These are phyloP conservation scores for Caenorhabditis drosophilae DNA, from an alignment of 2,888 invertebrate species.

Conservation along the genomic window DNA sequence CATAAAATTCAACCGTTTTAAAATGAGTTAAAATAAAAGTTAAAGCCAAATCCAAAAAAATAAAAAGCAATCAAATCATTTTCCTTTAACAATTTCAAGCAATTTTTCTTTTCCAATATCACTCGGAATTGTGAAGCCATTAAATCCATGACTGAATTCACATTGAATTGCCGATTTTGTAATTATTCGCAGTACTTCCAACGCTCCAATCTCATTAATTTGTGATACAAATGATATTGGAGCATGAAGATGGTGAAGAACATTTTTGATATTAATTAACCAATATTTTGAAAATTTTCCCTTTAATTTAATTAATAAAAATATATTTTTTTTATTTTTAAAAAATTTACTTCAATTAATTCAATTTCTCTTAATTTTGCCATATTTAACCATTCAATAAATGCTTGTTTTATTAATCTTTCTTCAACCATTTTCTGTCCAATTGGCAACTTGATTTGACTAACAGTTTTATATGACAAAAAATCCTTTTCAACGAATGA, in stretches of 20 bases:
- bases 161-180: too few relatives aligned
- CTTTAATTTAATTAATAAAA: conserved; percentile 3
- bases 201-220: neutral
- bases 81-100: too few relatives aligned
- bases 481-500: neutral
- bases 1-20: too few relatives aligned
- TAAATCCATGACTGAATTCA: too few relatives aligned
- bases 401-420: conserved; percentile 21
- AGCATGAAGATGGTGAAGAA: conserved; percentile 22
- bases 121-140: too few relatives aligned
- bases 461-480: neutral
- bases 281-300: conserved; percentile 10
- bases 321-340: conserved; percentile 2
- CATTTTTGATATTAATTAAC: conserved; percentile 5
- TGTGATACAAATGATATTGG: conserved; percentile 3
- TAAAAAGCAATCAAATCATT: too few relatives aligned
- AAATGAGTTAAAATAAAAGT: too few relatives aligned
- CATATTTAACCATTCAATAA: conserved; percentile 21
- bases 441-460: conserved; percentile 14
- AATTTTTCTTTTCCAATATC: too few relatives aligned
- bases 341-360: conserved; percentile 6
- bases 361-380: conserved; percentile 4
- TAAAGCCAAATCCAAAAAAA: too few relatives aligned
- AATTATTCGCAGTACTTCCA: neutral
- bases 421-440: conserved; percentile 15